A percentile compares a stretch with the other conserved stretches of the same genome.
Evolutionary conservation across 2,888 invertebrate genomes (phyloP).

Genomic region (Caenorhabditis angaria): DNA sequence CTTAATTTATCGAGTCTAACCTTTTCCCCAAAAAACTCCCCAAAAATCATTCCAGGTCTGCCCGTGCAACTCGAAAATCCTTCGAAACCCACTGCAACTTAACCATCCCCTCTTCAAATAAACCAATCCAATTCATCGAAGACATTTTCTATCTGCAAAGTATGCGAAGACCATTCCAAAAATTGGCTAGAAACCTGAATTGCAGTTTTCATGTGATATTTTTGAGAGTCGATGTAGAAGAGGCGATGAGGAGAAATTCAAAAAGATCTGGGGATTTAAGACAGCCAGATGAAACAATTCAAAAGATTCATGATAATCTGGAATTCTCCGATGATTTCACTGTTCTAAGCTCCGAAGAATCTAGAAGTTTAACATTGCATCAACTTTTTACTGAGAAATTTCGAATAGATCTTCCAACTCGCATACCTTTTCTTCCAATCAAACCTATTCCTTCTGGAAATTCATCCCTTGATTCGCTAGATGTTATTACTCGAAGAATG

Average conservation of each 20-base stretch:
- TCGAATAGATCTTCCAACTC: not conserved
- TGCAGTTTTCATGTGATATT: slow-evolving; percentile 22
- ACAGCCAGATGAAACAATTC: slow-evolving; percentile 21
- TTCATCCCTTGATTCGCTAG: not conserved
- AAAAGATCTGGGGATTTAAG: not conserved
- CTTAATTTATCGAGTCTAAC: not conserved
- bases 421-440: not conserved
- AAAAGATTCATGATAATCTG: slow-evolving; percentile 14
- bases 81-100: slow-evolving; percentile 20
- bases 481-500: not conserved
- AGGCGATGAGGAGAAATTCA: slow-evolving; percentile 34
- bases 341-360: not conserved
- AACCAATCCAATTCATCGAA: slow-evolving; percentile 32
- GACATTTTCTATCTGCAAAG: slow-evolving; percentile 53
- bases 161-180: slow-evolving; percentile 50
- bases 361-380: not conserved
- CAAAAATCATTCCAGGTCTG: not conserved
- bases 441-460: not conserved
- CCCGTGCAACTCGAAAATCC: slow-evolving; percentile 16
- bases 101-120: not conserved
- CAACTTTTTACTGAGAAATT: not conserved
- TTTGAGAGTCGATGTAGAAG: slow-evolving; percentile 13
- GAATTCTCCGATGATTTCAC: slow-evolving; percentile 9
- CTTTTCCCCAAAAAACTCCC: not conserved
- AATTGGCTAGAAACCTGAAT: slow-evolving; percentile 27